Evolutionary conservation across 2,888 invertebrate genomes (phyloP).

Genomic region (Perizoma affinitatum): DNA sequence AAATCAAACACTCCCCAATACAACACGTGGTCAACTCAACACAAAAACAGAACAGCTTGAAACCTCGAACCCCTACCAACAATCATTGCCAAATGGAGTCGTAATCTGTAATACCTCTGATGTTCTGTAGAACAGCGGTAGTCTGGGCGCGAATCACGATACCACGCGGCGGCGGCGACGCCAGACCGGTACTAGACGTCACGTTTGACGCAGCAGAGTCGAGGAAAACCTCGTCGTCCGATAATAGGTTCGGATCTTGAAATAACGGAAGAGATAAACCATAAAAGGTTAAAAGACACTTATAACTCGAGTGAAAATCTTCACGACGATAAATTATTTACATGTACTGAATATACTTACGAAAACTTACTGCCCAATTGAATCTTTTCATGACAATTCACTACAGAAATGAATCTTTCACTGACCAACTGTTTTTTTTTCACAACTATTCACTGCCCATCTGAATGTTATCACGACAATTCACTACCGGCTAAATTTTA

Average conservation of each 20-base stretch:
- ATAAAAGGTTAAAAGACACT: too few relatives aligned
- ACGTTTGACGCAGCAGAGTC: conserved; percentile 59
- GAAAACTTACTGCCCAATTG: conserved; percentile 1
- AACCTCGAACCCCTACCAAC: too few relatives aligned
- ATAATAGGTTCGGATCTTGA: conserved; percentile 59
- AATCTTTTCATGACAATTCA: conserved; percentile 1
- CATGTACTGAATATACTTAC: too few relatives aligned
- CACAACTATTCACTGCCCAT: not conserved
- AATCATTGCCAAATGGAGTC: too few relatives aligned
- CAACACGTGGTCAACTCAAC: too few relatives aligned
- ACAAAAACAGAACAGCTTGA: too few relatives aligned
- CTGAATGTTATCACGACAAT: not conserved
- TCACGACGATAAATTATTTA: too few relatives aligned
- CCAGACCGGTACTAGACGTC: conserved; percentile 48
- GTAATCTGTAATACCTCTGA: conserved; percentile 50
- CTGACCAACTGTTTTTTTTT: not conserved
- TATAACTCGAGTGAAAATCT: too few relatives aligned
- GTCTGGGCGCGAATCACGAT: conserved; percentile 45
- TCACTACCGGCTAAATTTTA: not conserved
- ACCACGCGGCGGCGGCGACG: conserved; percentile 26
- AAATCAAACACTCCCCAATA: too few relatives aligned
- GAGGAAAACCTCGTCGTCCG: conserved; percentile 75
- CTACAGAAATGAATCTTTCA: conserved; percentile 6
- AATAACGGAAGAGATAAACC: not conserved
- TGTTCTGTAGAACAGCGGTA: conserved; percentile 47